Percentiles rank a stretch among this genome's conserved stretches.
These are phyloP conservation scores for Gymnoscopelus microlampas DNA, from an alignment of 2,797 vertebrate genomes.

Conservation along the genomic window DNA sequence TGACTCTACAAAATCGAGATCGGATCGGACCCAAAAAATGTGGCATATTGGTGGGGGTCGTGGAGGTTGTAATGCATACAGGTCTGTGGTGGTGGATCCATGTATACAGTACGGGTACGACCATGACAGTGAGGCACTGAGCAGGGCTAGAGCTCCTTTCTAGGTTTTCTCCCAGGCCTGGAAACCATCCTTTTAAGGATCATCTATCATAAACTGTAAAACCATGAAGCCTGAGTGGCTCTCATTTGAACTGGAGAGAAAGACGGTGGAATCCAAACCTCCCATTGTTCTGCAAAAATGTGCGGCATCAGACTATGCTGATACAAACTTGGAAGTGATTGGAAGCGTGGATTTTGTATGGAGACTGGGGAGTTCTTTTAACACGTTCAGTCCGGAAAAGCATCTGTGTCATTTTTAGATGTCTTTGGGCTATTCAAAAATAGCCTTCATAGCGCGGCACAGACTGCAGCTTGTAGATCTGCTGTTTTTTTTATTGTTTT, in stretches of 20 bases:
- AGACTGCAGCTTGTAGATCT: too few species aligned
- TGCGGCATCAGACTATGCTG: slow-evolving; percentile 38
- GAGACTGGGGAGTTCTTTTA: slow-evolving; percentile 62
- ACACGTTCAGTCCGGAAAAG: too few species aligned
- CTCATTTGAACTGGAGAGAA: slow-evolving; percentile 26
- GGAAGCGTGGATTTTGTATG: slow-evolving; percentile 52
- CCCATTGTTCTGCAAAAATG: slow-evolving; percentile 50
- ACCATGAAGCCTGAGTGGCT: slow-evolving; percentile 20
- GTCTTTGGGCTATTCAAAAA: too few species aligned
- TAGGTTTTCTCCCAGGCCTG: slow-evolving; percentile 18
- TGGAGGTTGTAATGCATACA: neutral
- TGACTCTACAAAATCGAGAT: too few species aligned
- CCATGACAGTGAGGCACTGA: slow-evolving; percentile 24
- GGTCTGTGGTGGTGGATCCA: neutral
- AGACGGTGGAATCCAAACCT: slow-evolving; percentile 41
- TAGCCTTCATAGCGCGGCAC: too few species aligned
- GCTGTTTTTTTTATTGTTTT: too few species aligned
- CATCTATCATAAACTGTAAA: slow-evolving; percentile 25
- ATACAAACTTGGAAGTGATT: slow-evolving; percentile 55
- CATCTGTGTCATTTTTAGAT: too few species aligned
- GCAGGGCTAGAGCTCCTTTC: slow-evolving; percentile 17
- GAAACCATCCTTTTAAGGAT: slow-evolving; percentile 30
- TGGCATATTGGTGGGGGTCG: neutral
- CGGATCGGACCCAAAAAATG: too few species aligned
- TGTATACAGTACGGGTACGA: too few species aligned